Evolutionary conservation across 2,113 vertebrate species (phyloP), one percentile per base, ranked within the genome.

Genomic region (Atlantisia rogersi): DNA sequence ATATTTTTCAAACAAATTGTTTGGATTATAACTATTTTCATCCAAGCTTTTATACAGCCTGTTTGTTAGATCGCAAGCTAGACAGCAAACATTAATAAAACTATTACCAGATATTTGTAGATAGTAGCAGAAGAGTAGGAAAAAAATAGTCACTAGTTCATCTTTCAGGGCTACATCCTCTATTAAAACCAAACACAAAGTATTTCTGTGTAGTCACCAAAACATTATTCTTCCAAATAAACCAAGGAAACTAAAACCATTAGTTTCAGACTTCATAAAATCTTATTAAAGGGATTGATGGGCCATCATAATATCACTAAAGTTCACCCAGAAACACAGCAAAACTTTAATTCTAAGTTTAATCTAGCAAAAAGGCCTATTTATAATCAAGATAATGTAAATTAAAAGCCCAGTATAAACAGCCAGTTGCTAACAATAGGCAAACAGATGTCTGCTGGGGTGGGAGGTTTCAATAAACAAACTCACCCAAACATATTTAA

Each of bases 71-170:
- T 22, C 55, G n/a, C 63, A 74, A 55, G 44, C 64, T 20, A 70
- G n/a, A 62, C 42, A 32, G n/a, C 55, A 77, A 65, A 74, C 11
- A 58, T 55, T 86, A 83, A 70, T 46, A 93, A 90, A 59, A 7
- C 21, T 67, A 82, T 18, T 76, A 70, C 19, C 70, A 82, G 40
- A 42, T 32, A 80, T 46, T 50, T 63, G 37, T 18, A 81, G 63
- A 69, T 4, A 77, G 80, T 2, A 82, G 69, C 84, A 85, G 16
- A 46, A 28, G 10, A 80, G 50, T 0, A 64, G 15, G 39, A 56
- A 78, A 84, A 94, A 94, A 95, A 82, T 26, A 92, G 92, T 26
- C 59, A 80, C 19, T 9, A 82, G 67, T 25, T 88, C 58, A 69
- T 70, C 65, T 91, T 90, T 67, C 82, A 88, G 35, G 42, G 40